phyloP scores from a whole-genome alignment of 30 jellyfish, hydroid and myxozoan species.

The Nemopilema nomurai region DNA sequence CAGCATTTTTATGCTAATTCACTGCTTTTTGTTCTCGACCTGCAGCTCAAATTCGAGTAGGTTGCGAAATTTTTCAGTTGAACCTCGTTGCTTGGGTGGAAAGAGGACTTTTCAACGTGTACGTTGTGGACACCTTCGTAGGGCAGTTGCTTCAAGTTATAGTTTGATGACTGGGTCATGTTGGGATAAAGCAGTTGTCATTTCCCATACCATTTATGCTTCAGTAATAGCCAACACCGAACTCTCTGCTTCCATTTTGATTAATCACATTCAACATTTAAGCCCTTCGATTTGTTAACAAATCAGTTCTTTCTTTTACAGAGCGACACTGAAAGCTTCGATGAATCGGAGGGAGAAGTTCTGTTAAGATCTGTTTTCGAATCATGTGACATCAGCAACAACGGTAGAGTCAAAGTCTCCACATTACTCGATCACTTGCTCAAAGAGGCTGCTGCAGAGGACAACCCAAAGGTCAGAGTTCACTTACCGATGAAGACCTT shows the following conservation, averaged over 20 bases:
- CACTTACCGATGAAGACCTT: neutral
- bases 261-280: neutral
- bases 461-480: constrained; percentile 56
- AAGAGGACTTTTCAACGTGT: too few species aligned
- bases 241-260: too few species aligned
- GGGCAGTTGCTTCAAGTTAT: too few species aligned
- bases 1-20: neutral
- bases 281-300: neutral
- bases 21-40: neutral
- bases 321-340: constrained; percentile 14
- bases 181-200: too few species aligned
- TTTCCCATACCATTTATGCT: too few species aligned
- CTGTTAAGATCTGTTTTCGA: constrained; percentile 53
- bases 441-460: constrained; percentile 48
- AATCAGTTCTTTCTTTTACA: neutral
- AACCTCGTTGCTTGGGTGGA: neutral
- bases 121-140: too few species aligned
- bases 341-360: constrained; percentile 54
- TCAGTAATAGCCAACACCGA: too few species aligned
- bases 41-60: neutral
- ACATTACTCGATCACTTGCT: constrained; percentile 36
- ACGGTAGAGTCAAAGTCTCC: constrained; percentile 58
- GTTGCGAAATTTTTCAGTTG: neutral
- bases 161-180: too few species aligned
- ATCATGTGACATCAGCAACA: constrained; percentile 50